A percentile compares a stretch with the other conserved stretches of the same genome.
Evolutionary conservation across 37 sponge, comb jelly and placozoan genomes (phyloP).

Genomic region (Crambe crambe): DNA sequence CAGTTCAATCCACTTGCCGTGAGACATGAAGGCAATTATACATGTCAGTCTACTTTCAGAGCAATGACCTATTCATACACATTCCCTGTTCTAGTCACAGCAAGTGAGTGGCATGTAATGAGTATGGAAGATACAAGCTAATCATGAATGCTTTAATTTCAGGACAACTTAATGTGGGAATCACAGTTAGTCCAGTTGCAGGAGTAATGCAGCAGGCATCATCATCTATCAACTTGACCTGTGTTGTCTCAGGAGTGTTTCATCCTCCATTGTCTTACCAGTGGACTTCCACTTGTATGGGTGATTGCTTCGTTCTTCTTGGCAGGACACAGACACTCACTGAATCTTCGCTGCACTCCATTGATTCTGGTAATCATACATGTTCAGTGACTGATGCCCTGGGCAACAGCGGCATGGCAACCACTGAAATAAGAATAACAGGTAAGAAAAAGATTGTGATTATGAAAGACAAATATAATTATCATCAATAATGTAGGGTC

Average conservation of each 20-base stretch:
- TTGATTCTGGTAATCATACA: constrained; percentile 14
- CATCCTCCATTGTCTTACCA: constrained; percentile 7
- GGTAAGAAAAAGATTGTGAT: constrained; percentile 1
- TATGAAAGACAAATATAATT: background rate
- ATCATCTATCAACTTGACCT: constrained; percentile 1
- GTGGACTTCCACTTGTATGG: constrained; percentile 12
- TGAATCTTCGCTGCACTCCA: background rate
- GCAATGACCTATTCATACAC: background rate
- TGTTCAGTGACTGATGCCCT: constrained; percentile 3
- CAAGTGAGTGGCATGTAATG: background rate
- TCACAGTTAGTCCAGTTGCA: background rate
- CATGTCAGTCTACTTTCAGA: constrained; percentile 1
- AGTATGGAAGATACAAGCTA: no score
- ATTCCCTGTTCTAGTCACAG: background rate
- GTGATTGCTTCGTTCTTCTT: background rate
- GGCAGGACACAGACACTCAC: background rate
- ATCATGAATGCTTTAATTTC: background rate
- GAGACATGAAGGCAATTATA: constrained; percentile 9
- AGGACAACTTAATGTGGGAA: constrained; percentile 2
- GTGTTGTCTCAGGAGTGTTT: constrained; percentile 5
- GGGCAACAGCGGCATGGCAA: background rate
- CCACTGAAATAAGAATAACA: background rate
- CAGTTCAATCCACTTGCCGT: constrained; percentile 1
- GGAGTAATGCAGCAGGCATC: constrained; percentile 2
- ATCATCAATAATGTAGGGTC: no score